Base-by-base conservation (phyloP, 2,113 vertebrate species). In the Xiphorhynchus elegans region DNA sequence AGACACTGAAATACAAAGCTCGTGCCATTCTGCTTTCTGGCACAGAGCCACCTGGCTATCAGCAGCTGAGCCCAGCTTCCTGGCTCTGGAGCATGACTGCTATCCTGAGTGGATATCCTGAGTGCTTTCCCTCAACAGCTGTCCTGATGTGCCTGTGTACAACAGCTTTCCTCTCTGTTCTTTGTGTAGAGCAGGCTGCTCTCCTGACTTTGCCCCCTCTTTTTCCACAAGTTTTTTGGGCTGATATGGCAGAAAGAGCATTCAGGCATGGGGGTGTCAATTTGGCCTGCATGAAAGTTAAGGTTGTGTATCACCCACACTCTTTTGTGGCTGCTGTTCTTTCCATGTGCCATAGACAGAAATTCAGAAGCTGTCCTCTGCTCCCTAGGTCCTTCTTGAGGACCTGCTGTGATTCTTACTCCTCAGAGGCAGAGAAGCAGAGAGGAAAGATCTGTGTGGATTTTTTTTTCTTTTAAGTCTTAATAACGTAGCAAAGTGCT, bases 381-480 rank as follows among this genome's bases (percentile, higher is more conserved):
- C n/a, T 64, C 24, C 40, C 18, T 49, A 53, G 16, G 26, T 64
- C 70, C 94, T 95, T 95, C 94, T 95, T 95, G 89, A 96, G 91
- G 85, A 94, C 95, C 60, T 84, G 44, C 83, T 84, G 83, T 93
- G 55, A 49, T 90, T 52, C 59, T 78, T 72, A 69, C 62, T 97
- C 95, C 95, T 85, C 76, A 83, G 73, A 86, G 90, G 78, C 37
- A 83, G 93, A 82, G 17, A 89, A 90, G 67, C 88, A 74, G 85
- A 92, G 62, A 93, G 64, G 87, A 89, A 94, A 93, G 67, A 94
- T 66, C 42, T 81, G 55, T 93, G 13, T 28, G 95, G 80, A 83
- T 95, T 86, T 52, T 62, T 26, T 11, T 15, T 14, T 8, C 15
- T 50, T n/a, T 90, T 18, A 6, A 60, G 26, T 85, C 66, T 95